phyloP scores from a whole-genome alignment of 2,113 vertebrate genomes.

The Leucoraja erinaceus region DNA sequence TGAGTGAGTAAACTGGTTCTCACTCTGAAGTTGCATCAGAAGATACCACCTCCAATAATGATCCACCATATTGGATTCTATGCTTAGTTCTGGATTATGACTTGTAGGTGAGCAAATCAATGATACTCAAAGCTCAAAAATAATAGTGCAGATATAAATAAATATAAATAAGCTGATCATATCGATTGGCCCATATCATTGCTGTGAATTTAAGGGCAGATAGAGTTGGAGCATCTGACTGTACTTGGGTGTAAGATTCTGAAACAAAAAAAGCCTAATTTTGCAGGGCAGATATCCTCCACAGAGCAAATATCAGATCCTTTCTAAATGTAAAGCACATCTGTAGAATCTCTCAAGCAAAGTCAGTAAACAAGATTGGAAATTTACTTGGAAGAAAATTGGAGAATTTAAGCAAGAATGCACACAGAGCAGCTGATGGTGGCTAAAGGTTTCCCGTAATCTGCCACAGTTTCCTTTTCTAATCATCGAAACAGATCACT shows the following conservation, averaged over 20 bases:
- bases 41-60: neutral
- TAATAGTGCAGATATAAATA: neutral
- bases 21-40: neutral
- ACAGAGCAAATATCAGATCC: neutral
- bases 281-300: neutral
- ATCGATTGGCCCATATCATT: neutral
- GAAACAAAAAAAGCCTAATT: neutral
- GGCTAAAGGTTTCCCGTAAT: neutral
- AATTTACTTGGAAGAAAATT: constrained; percentile 4
- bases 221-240: neutral
- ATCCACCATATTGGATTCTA: neutral
- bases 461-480: neutral
- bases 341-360: neutral
- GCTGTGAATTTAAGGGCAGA: neutral
- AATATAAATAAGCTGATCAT: constrained; percentile 9
- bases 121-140: neutral
- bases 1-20: neutral
- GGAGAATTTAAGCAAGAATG: neutral
- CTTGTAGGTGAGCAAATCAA: no score
- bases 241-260: neutral
- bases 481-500: neutral
- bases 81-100: neutral
- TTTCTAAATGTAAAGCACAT: neutral
- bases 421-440: neutral
- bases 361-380: neutral